Evolutionary conservation across 1,140 invertebrate genomes (phyloP), one percentile per base, ranked within the genome.

Genomic region (Lasioglossum baleicum): DNA sequence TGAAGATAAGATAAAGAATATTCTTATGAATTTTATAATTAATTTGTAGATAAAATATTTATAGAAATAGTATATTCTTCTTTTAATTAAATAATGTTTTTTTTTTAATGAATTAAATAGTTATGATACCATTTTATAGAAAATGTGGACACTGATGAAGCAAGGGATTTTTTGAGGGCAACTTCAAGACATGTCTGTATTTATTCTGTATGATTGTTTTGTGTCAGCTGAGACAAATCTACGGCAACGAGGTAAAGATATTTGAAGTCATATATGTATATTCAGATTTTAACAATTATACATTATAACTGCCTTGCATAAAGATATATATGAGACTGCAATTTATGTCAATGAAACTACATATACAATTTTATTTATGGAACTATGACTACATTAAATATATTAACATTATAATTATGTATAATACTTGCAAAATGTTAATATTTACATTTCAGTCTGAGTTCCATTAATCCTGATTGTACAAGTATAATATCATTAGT

Each of bases 121-220:
- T n/a, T n/a, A 31, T 70, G 20, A n/a, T 81, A 40, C 87, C 85
- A 88, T 87, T 86, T 91, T 93, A 61, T 94, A 99, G 98, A 99
- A 93, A 97, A 98, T 94, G 97, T 97, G 90, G 98, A 99, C 90
- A 94, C 94, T 71, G 95, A 96, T 84, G 98, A 99, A 94, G 96
- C 97, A 15, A 99, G 99, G 95, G 95, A 64, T 97, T 99, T 88
- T 99, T 99, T n/a, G n/a, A n/a, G n/a, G n/a, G n/a, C n/a, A n/a
- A n/a, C n/a, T n/a, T n/a, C n/a, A n/a, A n/a, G n/a, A n/a, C n/a
- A n/a, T n/a, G n/a, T n/a, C n/a, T n/a, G n/a, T n/a, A n/a, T n/a
- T n/a, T n/a, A n/a, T n/a, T n/a, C n/a, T n/a, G n/a, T n/a, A n/a
- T n/a, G n/a, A 99, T 98, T 90, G 92, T 99, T 71, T 93, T 98